Evolutionary conservation across 1,140 invertebrate genomes (phyloP).

Genomic region (Penaeus chinensis): DNA sequence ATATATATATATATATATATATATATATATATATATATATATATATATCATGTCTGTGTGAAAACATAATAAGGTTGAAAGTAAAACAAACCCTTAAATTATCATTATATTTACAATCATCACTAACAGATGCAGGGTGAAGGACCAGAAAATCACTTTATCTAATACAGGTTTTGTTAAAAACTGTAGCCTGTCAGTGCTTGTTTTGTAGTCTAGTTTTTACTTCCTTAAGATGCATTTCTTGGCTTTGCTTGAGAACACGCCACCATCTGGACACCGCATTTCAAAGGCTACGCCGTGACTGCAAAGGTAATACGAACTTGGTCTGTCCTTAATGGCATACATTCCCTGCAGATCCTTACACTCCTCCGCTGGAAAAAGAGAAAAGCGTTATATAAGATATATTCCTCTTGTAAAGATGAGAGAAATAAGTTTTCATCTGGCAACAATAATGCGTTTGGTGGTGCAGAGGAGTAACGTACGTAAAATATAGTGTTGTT

Average conservation of each 20-base stretch:
- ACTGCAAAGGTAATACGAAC: conserved; percentile 13
- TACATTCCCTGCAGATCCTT: conserved; percentile 26
- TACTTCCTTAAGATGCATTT: conserved; percentile 36
- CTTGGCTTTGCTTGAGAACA: conserved; percentile 4
- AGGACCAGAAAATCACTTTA: too few relatives aligned
- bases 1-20: too few relatives aligned
- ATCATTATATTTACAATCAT: too few relatives aligned
- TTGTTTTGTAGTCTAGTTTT: too few relatives aligned
- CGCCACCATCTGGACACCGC: conserved; percentile 34
- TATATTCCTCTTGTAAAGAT: not conserved
- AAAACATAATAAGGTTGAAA: too few relatives aligned
- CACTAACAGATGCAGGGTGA: too few relatives aligned
- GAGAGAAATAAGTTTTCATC: not conserved
- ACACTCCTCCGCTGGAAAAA: conserved; percentile 28
- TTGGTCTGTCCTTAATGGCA: not conserved
- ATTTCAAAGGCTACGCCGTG: conserved; percentile 12
- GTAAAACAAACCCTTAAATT: too few relatives aligned
- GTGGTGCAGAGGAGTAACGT: conserved; percentile 7
- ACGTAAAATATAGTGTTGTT: conserved; percentile 23
- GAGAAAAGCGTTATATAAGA: not conserved
- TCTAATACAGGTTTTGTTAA: too few relatives aligned
- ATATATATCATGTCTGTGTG: too few relatives aligned
- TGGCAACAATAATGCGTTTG: not conserved
- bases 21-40: too few relatives aligned
- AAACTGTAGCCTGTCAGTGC: not conserved